phyloP scores from a whole-genome alignment of 1,140 invertebrate species.

The Dendrolimus punctatus region DNA sequence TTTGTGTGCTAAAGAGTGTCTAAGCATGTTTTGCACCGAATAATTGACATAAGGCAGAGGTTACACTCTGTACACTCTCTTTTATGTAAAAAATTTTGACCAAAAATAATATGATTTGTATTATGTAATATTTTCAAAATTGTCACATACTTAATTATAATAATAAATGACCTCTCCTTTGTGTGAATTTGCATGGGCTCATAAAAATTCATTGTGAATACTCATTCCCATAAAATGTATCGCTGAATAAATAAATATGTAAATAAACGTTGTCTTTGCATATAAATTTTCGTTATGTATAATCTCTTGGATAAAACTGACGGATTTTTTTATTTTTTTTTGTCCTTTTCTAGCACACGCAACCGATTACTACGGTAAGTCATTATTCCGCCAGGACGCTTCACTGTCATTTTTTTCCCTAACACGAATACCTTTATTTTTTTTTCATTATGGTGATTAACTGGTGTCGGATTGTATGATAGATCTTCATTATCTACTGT shows the following conservation, averaged over 20 bases:
- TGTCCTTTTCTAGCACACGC: slow-evolving; percentile 90
- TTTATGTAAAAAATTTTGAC: too few species aligned
- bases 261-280: slow-evolving; percentile 7
- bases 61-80: too few species aligned
- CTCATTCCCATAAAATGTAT: slow-evolving; percentile 6
- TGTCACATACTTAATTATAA: too few species aligned
- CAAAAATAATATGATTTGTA: too few species aligned
- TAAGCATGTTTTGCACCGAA: too few species aligned
- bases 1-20: too few species aligned
- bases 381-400: slow-evolving; percentile 79
- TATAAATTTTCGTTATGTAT: neutral
- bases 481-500: slow-evolving; percentile 38
- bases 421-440: slow-evolving; percentile 30
- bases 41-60: too few species aligned
- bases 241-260: slow-evolving; percentile 21
- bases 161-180: too few species aligned
- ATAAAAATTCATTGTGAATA: slow-evolving; percentile 42
- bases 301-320: slow-evolving; percentile 38
- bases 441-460: slow-evolving; percentile 38
- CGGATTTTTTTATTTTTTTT: slow-evolving; percentile 75
- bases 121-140: too few species aligned
- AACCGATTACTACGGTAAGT: slow-evolving; percentile 99
- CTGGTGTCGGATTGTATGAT: slow-evolving; percentile 54
- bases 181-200: slow-evolving; percentile 6
- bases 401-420: slow-evolving; percentile 28